Base-by-base conservation (phyloP, 2,888 invertebrate genomes). In the Parascotia fuliginaria region DNA sequence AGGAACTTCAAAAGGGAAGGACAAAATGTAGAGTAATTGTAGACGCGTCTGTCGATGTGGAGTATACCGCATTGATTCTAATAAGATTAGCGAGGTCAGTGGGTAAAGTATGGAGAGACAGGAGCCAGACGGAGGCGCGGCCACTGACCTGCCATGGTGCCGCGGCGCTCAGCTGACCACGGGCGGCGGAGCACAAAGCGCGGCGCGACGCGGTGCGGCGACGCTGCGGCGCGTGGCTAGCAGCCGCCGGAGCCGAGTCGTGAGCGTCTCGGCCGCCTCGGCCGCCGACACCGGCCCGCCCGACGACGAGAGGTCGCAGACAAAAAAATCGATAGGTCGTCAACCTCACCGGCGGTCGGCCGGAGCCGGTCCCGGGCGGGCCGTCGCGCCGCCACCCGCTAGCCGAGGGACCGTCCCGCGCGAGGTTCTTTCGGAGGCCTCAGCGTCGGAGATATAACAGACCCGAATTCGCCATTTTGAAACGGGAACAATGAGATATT, bases 271-370 rank as follows among this genome's bases (percentile, higher is more conserved):
- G 74, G 77, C 78, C 74, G 67, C 81, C 67, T 74, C 74, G 75
- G 77, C 79, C 75, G 75, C 81, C 68, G 72, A 77, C 77, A 73
- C 69, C 79, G 79, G 85, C 77, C 83, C 87, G 77, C 85, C 86
- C 85, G 87, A 78, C 78, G 80, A 70, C 81, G 81, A 80, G 87
- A 89, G 90, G 87, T 88, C 87, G 83, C 87, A 89, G 88, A 89
- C 89, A 85, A 89, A 89, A 90, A 92, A 91, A 92, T 92, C 91
- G 84, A 92, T 92, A 92, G 91, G 90, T 91, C 91, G 88, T 83
- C 90, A 87, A 91, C 91, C 91, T 85, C 84, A 74, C 70, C 85
- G 85, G 79, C 85, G 81, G 84, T 77, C 77, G 81, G 80, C 75
- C 79, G 75, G 77, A 76, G 80, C 84, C 77, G 75, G 77, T 70